Conservation (phyloP, 2,113 vertebrate genomes). For the Sinocyclocheilus rhinocerous region DNA sequence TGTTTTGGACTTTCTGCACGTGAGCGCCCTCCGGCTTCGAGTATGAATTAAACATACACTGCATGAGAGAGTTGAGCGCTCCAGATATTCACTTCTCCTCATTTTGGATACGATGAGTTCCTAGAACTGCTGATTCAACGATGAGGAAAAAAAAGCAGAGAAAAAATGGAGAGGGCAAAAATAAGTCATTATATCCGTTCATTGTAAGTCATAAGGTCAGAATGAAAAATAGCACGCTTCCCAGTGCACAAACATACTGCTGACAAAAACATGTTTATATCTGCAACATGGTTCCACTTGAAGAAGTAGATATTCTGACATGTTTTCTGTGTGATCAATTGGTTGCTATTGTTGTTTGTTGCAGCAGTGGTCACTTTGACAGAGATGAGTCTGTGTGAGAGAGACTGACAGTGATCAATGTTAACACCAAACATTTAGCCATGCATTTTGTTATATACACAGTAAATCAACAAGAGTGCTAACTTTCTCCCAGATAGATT, state of each 20-base stretch:
- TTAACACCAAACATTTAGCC: background rate
- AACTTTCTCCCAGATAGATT: background rate
- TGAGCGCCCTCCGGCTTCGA: too few relatives aligned
- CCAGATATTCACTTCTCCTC: too few relatives aligned
- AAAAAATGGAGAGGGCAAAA: background rate
- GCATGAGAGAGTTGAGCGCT: too few relatives aligned
- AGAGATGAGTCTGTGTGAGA: background rate
- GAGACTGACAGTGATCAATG: background rate
- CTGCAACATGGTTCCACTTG: background rate
- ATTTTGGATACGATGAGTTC: too few relatives aligned
- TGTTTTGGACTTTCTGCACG: too few relatives aligned
- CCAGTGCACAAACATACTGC: background rate
- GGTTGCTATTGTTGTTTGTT: background rate
- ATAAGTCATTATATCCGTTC: background rate
- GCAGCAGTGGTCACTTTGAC: background rate
- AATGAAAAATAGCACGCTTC: background rate
- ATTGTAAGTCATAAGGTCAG: background rate
- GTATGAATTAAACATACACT: too few relatives aligned
- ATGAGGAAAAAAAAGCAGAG: background rate
- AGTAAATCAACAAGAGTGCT: background rate
- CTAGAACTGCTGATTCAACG: background rate
- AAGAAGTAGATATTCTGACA: background rate
- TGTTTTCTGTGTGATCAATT: background rate
- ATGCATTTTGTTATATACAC: background rate
- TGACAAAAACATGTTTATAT: background rate